Evolutionary conservation across 2,113 vertebrate species (phyloP), one percentile per base, ranked within the genome.

Genomic region (Etheostoma spectabile): DNA sequence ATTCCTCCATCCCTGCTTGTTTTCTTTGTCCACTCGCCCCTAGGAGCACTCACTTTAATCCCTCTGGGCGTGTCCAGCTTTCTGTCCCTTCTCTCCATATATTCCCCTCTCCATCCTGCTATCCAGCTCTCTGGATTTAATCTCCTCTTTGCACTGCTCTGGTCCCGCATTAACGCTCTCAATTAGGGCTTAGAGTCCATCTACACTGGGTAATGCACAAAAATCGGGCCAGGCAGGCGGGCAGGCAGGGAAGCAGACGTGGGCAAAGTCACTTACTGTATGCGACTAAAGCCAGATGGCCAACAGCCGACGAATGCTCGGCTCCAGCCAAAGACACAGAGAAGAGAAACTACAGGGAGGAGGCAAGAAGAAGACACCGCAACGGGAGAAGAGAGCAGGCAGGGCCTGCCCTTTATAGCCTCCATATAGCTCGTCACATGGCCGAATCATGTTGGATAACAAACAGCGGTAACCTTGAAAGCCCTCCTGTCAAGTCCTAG

Each of bases 141-240:
- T 87, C 86, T 74, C 69, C 83, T 82, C 70, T 76, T 77, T 46
- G 74, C 72, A 76, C 84, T 57, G 80, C 76, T 84, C 81, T 69
- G 57, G 81, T 86, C 77, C 82, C 52, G 86, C 93, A 93, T 93
- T 93, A 93, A 77, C 85, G 68, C 86, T 91, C 91, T 94, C 92
- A 93, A 93, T 95, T 95, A 94, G 73, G 62, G 86, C 87, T 93
- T 93, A 93, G 71, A 86, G 79, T 91, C 90, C 84, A 91, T 92
- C 87, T 90, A 89, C 77, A 87, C 89, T 74, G 80, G 74, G 87
- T 92, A 93, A 93, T 94, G 82, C 91, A 80, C 27, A 30, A 33
- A 86, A 86, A 83, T 83, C 85, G 61, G 84, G 27, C 77, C 83
- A 77, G 83, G 68, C 59, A 83, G 76, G 73, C 83, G 74, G 83